Base-by-base conservation (phyloP, 2,888 invertebrate species). In the Hypomecis atomaria region DNA sequence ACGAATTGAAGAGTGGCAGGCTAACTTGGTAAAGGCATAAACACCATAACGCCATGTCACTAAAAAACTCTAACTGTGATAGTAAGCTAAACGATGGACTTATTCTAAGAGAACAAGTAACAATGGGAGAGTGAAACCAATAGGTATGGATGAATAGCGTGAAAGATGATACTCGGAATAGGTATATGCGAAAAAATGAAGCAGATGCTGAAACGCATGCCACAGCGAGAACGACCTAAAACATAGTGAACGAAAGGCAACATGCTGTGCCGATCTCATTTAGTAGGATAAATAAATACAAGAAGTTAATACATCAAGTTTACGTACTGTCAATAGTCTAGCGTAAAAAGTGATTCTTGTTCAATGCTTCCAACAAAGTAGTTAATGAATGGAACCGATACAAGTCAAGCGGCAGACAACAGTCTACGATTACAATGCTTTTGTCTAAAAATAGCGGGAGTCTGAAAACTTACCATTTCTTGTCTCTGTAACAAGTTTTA, bases 331-430 rank as follows among this genome's bases (percentile, higher is more conserved):
- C 2, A n/a, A 6, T n/a, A 42, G 5, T 43, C 36, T 8, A 55
- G 5, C 5, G 9, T 43, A 13, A 23, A 36, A 54, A 42, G 10
- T 59, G 44, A 56, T 38, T 52, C 62, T 62, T 50, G 44, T 44
- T 50, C 38, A 9, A 13, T 49, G 44, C 40, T 38, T 5, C 34
- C 47, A 47, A 47, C 45, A 52, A 57, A 57, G 57, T 52, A 52
- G 44, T 62, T 62, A 56, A 56, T 56, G 62, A 62, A 57, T 44
- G 52, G 56, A 57, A 52, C 56, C 57, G 62, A 62, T 62, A 62
- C 57, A 52, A 62, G 57, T 48, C 55, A 56, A 44, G 52, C 34
- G 44, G 62, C 45, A 57, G 50, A 56, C 50, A 50, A 38, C 53
- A 47, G 44, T 54, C 54, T 47, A 33, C 54, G 34, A 54, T 54